These are phyloP conservation scores for Schlechtendalia chinensis DNA, from an alignment of 1,140 invertebrate species.

Conservation along the genomic window DNA sequence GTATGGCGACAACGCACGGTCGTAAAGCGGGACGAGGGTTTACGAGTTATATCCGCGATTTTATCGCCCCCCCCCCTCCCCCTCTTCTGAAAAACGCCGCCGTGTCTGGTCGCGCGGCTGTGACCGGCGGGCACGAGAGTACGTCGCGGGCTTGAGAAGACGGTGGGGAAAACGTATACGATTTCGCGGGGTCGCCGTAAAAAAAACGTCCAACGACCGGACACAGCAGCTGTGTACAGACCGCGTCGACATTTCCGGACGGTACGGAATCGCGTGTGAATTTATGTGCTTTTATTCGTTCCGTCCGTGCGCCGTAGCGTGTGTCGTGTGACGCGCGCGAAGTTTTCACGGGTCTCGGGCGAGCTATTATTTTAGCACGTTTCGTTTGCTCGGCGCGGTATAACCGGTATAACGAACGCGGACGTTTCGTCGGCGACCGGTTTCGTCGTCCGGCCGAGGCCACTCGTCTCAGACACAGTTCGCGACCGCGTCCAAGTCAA, in stretches of 20 bases:
- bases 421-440: too few species aligned
- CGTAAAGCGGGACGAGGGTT: too few species aligned
- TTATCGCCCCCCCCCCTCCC: too few species aligned
- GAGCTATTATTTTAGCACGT: constrained; percentile 4
- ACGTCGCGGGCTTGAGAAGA: too few species aligned
- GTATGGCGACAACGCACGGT: too few species aligned
- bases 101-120: too few species aligned
- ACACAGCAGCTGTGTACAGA: neutral
- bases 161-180: neutral
- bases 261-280: neutral
- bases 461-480: too few species aligned
- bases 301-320: neutral
- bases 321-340: neutral
- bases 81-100: too few species aligned
- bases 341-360: constrained; percentile 19
- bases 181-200: neutral
- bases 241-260: neutral
- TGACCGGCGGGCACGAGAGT: too few species aligned
- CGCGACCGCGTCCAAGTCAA: too few species aligned
- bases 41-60: too few species aligned
- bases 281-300: neutral
- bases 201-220: constrained; percentile 20
- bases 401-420: neutral
- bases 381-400: neutral
- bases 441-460: too few species aligned